A percentile compares a stretch with the other conserved stretches of the same genome.
These are phyloP conservation scores for Cassiopea xamachana DNA, from an alignment of 30 jellyfish, hydroid and myxozoan species.

Conservation along the genomic window DNA sequence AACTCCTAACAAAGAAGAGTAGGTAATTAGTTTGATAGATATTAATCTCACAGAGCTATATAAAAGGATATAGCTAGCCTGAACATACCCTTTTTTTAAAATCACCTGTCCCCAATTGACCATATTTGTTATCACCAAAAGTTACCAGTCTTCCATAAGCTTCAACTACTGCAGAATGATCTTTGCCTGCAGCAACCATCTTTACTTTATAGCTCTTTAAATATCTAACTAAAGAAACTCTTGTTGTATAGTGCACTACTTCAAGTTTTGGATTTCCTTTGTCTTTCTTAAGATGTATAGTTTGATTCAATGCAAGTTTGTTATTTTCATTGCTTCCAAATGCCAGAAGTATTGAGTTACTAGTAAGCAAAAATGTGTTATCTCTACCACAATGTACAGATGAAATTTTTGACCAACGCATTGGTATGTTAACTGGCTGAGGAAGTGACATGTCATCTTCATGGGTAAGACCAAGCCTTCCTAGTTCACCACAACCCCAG, in stretches of 20 bases:
- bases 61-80: neutral
- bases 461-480: constrained; percentile 85
- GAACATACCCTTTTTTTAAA: constrained; percentile 60
- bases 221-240: constrained; percentile 76
- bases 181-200: constrained; percentile 84
- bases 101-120: constrained; percentile 95
- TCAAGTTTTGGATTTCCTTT: constrained; percentile 29
- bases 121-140: constrained; percentile 87
- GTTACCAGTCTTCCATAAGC: constrained; percentile 88
- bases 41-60: neutral
- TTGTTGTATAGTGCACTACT: constrained; percentile 62
- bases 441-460: constrained; percentile 84
- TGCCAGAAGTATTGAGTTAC: constrained; percentile 71
- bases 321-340: constrained; percentile 92
- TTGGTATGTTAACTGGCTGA: constrained; percentile 66
- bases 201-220: constrained; percentile 71
- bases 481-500: constrained; percentile 98
- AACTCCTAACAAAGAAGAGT: neutral
- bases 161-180: constrained; percentile 91
- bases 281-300: constrained; percentile 63
- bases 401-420: constrained; percentile 55
- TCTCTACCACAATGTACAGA: constrained; percentile 85
- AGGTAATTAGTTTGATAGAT: neutral
- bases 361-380: constrained; percentile 84
- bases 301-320: constrained; percentile 88